Conservation (phyloP, 2,888 invertebrate genomes). For the Melieria crassipennis region DNA sequence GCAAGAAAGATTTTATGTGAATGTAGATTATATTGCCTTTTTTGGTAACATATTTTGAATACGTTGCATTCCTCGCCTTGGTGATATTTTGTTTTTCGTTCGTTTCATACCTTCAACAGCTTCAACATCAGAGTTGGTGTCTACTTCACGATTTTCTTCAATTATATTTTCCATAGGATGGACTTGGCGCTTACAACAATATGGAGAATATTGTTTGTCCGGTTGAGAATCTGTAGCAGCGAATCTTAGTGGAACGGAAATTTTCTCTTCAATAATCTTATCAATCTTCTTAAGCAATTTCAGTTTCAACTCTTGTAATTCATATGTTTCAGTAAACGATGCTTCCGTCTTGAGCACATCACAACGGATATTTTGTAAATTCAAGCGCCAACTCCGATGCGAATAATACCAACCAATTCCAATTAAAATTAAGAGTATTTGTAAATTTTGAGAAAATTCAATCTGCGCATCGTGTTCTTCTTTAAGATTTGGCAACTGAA, state of each 20-base stretch:
- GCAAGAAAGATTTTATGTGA: not conserved
- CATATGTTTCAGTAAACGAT: constrained; percentile 37
- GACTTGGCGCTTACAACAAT: constrained; percentile 3
- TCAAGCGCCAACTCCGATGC: constrained; percentile 41
- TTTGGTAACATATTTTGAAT: not conserved
- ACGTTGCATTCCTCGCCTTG: not conserved
- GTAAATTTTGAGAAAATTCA: constrained; percentile 33
- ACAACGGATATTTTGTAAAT: constrained; percentile 32
- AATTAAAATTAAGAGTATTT: constrained; percentile 32
- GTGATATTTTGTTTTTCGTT: not conserved
- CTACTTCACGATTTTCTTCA: constrained; percentile 22
- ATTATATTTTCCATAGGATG: constrained; percentile 19
- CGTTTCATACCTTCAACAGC: not conserved
- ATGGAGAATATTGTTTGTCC: constrained; percentile 3
- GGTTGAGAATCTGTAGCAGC: constrained; percentile 12
- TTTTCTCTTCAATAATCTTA: constrained; percentile 35
- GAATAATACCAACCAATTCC: constrained; percentile 31
- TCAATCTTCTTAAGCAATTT: constrained; percentile 40
- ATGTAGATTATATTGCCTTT: not conserved
- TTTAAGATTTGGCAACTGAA: constrained; percentile 34
- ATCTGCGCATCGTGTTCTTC: constrained; percentile 29
- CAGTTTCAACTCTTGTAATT: constrained; percentile 35
- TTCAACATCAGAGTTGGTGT: constrained; percentile 16
- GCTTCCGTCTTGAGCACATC: constrained; percentile 33
- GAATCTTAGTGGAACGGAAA: constrained; percentile 16